Base-by-base conservation (phyloP, 2,797 vertebrate species). In the Rhinatrema bivittatum region DNA sequence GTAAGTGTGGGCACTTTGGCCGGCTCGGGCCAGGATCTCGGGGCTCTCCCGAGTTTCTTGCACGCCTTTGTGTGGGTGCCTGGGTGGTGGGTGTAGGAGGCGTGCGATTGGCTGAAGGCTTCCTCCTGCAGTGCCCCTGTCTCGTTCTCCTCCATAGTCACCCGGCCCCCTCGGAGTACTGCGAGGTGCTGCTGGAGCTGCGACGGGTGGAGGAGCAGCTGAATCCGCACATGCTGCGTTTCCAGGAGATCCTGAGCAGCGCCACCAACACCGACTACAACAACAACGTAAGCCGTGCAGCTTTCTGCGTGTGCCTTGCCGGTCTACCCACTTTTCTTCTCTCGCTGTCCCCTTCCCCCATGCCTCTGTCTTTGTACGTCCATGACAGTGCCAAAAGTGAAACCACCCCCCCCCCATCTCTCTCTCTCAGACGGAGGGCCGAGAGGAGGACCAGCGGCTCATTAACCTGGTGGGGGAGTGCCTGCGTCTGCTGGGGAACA, bases 161-260 rank as follows among this genome's bases (percentile, higher is more conserved):
- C 37, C 91, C 91, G 2, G 87, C 85, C 27, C 92, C 92, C 1
- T 66, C 72, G 2, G 92, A 95, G 54, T 70, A 87, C 37, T 84
- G 89, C 0, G 89, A 92, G 62, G 87, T 95, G 47, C 64, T 95
- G 36, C 83, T 86, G 36, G 90, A 93, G 54, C 76, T 94, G 6
- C 82, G 86, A 16, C 60, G 90, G 23, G 79, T 90, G 25, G 89
- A 93, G 61, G 84, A 84, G 47, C 68, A 89, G 32, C 87, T 95
- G 27, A 87, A 91, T 51, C 92, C 92, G 5, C 94, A 93, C 61
- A 74, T 94, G 52, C 89, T 91, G 64, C 86, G 90, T 46, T 90
- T 87, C 49, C 85, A 89, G 29, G 85, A 85, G 39, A 87, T 95
- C 45, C 68, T 95, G 55, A 88, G 89, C 17, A 72, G 83, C 0